phyloP scores from a whole-genome alignment of 2,797 vertebrate species.

The Lagorchestes hirsutus region DNA sequence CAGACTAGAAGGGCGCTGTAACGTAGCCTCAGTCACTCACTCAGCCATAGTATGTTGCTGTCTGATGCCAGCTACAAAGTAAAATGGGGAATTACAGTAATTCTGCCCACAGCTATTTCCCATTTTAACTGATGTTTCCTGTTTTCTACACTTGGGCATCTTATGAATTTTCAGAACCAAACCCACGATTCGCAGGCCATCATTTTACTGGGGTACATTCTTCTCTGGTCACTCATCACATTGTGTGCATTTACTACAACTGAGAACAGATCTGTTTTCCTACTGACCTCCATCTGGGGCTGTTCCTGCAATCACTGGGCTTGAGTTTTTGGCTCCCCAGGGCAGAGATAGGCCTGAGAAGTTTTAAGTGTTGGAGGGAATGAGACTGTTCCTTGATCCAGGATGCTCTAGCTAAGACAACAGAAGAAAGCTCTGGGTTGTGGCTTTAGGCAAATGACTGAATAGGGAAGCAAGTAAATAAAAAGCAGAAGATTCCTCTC shows the following conservation, averaged over 20 bases:
- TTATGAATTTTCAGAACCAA: slow-evolving; percentile 87
- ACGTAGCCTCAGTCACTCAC: slow-evolving; percentile 20
- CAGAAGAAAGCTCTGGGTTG: not conserved
- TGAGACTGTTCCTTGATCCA: rapidly evolving
- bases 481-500: not conserved
- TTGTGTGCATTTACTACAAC: not conserved
- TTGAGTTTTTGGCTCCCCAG: slow-evolving; percentile 13
- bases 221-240: slow-evolving; percentile 69
- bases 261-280: slow-evolving; percentile 51
- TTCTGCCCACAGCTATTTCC: slow-evolving; percentile 75
- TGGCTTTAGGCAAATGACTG: not conserved
- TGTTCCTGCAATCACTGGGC: not conserved
- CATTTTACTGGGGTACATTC: slow-evolving; percentile 84
- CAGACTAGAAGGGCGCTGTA: slow-evolving; percentile 56
- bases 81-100: slow-evolving; percentile 71
- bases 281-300: slow-evolving; percentile 47
- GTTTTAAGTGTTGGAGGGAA: not conserved
- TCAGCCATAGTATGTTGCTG: slow-evolving; percentile 12
- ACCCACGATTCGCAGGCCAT: slow-evolving; percentile 83
- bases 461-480: not conserved
- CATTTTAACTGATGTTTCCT: slow-evolving; percentile 83
- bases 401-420: not conserved
- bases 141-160: slow-evolving; percentile 78
- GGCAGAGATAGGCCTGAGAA: not conserved
- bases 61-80: slow-evolving; percentile 63